Base-by-base conservation (phyloP, 1,140 invertebrate species). In the Cyclargus thomasi region DNA sequence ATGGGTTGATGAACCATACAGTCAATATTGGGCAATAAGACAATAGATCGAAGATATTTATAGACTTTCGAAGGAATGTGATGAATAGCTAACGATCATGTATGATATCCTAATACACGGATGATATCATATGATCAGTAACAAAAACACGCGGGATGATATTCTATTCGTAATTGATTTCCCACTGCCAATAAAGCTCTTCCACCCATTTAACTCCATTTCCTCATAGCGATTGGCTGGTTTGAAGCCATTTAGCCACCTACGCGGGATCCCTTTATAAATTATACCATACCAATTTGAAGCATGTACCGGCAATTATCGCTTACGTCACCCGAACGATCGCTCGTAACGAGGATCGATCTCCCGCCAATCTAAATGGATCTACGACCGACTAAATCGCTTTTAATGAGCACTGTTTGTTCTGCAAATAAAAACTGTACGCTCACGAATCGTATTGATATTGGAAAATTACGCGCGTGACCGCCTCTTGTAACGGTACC, bases 391-490 rank as follows among this genome's bases (percentile, higher is more conserved):
- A 69, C 74, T 71, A 78, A 79, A 82, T 75, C 62, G 67, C 63
- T 74, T 78, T 80, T 83, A 83, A 85, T 82, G 77, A 81, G 67
- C 66, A 65, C 64, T 35, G 65, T 74, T 77, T 73, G 69, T 57
- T 68, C 62, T 11, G 65, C 64, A 75, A 74, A 80, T 78, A 86
- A 84, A 80, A 67, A 71, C 67, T 65, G 64, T 76, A 68, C 59
- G 75, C 71, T 83, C 78, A 82, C 79, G 75, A 83, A 74, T 76
- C 62, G 67, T 76, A 78, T 80, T 78, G 72, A 79, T 80, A 79
- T 82, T 76, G 76, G 67, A 76, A n/a, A 81, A 81, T 80, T 74
- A 77, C 72, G 65, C 69, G 69, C 77, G 71, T 82, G 78, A 81
- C 72, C 67, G 72, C 67, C 66, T 70, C 63, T 72, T 68, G 68